phyloP scores from a whole-genome alignment of 2,113 vertebrate species.

The sheep (Ovis aries) region DNA sequence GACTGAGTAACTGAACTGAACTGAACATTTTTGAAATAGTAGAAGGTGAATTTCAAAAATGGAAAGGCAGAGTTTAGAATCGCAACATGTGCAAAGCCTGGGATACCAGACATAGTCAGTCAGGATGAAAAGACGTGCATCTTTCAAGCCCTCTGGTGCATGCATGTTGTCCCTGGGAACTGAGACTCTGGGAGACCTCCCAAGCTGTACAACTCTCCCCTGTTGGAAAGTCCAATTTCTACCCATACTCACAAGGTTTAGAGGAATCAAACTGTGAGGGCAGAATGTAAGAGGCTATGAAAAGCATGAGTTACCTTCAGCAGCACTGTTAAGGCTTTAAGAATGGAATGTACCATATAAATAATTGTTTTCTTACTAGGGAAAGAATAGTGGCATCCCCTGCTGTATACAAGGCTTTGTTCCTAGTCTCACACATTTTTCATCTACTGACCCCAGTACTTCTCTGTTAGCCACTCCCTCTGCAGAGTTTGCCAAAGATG shows the following conservation, averaged over 20 bases:
- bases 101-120: neutral
- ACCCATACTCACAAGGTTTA: neutral
- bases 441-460: neutral
- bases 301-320: neutral
- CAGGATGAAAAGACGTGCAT: neutral
- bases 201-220: neutral
- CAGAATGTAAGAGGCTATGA: neutral
- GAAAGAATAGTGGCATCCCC: neutral
- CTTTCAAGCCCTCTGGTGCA: neutral
- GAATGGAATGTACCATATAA: neutral
- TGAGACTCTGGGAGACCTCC: neutral
- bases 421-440: neutral
- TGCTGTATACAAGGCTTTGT: conserved; percentile 14
- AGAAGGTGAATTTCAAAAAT: neutral
- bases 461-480: neutral
- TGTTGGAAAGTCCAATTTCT: neutral
- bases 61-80: neutral
- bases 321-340: neutral
- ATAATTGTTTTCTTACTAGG: neutral
- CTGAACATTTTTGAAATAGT: neutral
- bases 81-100: neutral
- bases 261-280: neutral
- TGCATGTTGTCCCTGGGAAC: neutral
- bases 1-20: no score
- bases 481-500: neutral